Percentiles rank a stretch among this genome's conserved stretches.
phyloP scores from a whole-genome alignment of 2,113 vertebrate species.

The Sebastes fasciatus region DNA sequence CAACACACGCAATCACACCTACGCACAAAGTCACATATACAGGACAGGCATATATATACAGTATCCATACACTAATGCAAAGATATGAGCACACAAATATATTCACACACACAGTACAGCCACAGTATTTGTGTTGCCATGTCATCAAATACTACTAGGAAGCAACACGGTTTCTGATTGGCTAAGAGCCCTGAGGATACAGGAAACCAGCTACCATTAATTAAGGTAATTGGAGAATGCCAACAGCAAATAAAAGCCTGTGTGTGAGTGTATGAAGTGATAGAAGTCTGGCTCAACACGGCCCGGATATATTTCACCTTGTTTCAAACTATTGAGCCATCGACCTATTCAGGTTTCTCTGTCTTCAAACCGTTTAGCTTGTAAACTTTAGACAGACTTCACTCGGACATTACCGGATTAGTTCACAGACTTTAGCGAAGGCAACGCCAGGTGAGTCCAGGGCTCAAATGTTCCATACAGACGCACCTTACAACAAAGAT shows the following conservation, averaged over 20 bases:
- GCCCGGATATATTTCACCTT: background rate
- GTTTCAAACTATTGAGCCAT: conserved; percentile 21
- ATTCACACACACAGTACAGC: conserved; percentile 2
- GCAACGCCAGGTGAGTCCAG: background rate
- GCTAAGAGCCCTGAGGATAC: conserved; percentile 16
- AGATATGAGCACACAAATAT: background rate
- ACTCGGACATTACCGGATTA: background rate
- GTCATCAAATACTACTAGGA: conserved; percentile 28
- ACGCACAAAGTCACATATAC: background rate
- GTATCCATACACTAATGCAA: background rate
- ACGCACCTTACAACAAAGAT: background rate
- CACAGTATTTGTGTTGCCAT: background rate
- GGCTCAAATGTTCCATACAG: background rate
- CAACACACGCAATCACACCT: conserved; percentile 24
- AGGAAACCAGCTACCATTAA: conserved; percentile 46
- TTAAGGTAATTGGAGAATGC: conserved; percentile 49
- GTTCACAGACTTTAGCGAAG: background rate
- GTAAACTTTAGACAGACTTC: background rate
- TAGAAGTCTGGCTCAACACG: conserved; percentile 7
- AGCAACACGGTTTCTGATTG: conserved; percentile 37
- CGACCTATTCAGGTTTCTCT: conserved; percentile 10
- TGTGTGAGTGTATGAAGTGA: conserved; percentile 2
- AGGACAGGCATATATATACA: conserved; percentile 5
- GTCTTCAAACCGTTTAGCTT: background rate
- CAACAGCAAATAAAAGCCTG: conserved; percentile 22